Base-by-base conservation (phyloP, 2,113 vertebrate genomes). In the Nibea coibor region DNA sequence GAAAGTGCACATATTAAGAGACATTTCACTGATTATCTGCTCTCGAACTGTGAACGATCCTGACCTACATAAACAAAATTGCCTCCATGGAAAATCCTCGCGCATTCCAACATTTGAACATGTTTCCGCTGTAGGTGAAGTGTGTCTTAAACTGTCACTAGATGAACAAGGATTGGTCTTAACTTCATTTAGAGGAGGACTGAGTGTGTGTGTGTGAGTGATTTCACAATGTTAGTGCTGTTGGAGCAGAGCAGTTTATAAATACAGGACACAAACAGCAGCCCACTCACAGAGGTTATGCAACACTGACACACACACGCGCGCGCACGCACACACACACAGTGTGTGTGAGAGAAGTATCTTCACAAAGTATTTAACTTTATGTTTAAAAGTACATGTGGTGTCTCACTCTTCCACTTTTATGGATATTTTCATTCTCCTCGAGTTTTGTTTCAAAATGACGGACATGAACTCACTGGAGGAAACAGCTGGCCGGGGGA, bases 211-310 rank as follows among this genome's bases (percentile, higher is more conserved):
- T 65, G 56, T 16, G 53, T 50, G 78, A 28, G 66, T 63, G 62
- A 76, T 83, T 90, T 85, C 77, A 62, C 69, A 83, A 83, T 56
- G 72, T 84, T 75, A 57, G 14, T 69, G 72, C 72, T 39, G 45
- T 17, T 31, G 74, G 57, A 63, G 50, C 5, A 0, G 10, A 74
- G 68, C 6, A 66, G 68, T 80, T 58, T 64, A 87, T 77, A 84
- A 72, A 86, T 26, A 51, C 82, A 66, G 73, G 35, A 82, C 47
- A 43, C 81, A 87, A 84, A 81, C 82, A 87, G 74, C 80, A 26
- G 72, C 88, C 81, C 79, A 82, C 84, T 61, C 81, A 62, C 62
- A 39, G 62, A 78, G 54, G 71, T 88, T 89, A 82, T 2, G 56
- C 59, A 89, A 91, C 78, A 59, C 20, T 35, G 10, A 71, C 22